Conservation (phyloP, 2,113 vertebrate genomes). For the Dromas ardeola region DNA sequence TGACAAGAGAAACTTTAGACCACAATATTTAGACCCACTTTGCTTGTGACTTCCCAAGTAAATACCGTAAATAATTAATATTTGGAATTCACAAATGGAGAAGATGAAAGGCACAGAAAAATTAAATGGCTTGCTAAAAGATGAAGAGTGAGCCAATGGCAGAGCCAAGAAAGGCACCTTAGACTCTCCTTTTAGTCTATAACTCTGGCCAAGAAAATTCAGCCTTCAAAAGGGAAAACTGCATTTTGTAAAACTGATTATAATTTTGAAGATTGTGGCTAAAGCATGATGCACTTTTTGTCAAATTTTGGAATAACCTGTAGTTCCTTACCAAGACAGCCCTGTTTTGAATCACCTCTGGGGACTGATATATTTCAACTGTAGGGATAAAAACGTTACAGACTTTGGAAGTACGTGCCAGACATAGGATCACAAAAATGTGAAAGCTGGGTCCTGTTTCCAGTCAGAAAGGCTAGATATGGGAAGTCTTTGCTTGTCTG, state of each 20-base stretch:
- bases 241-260: background rate
- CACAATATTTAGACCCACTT: background rate
- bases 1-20: background rate
- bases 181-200: background rate
- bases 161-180: constrained; percentile 11
- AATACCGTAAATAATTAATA: background rate
- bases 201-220: background rate
- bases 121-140: constrained; percentile 13
- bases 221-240: background rate
- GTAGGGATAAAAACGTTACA: constrained; percentile 53
- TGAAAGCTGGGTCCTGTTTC: constrained; percentile 67
- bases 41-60: background rate
- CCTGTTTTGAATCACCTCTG: constrained; percentile 64
- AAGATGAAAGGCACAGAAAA: background rate
- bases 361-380: constrained; percentile 65
- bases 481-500: constrained; percentile 57
- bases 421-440: constrained; percentile 59
- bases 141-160: background rate
- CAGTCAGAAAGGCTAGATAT: constrained; percentile 51
- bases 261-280: constrained; percentile 50
- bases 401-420: constrained; percentile 56
- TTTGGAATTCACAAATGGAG: background rate
- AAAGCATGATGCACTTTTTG: constrained; percentile 11
- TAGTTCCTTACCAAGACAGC: constrained; percentile 51
- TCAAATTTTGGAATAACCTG: constrained; percentile 44